These are phyloP conservation scores for Tenrec ecaudatus DNA, from an alignment of 2,113 vertebrate genomes.

Conservation along the genomic window DNA sequence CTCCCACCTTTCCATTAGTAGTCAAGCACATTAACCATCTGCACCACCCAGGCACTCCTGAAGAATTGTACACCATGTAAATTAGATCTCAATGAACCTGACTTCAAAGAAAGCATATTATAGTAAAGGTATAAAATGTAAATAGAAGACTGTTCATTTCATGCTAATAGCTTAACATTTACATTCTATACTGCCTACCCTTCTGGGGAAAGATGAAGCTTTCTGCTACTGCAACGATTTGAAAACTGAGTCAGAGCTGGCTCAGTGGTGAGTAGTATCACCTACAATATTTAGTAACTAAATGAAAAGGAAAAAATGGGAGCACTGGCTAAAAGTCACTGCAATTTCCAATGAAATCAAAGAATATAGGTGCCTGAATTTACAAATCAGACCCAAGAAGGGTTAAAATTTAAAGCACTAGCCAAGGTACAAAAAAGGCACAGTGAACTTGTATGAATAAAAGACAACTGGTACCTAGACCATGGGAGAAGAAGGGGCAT, in stretches of 20 bases:
- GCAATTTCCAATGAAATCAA: constrained; percentile 3
- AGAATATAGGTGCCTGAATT: constrained; percentile 10
- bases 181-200: neutral
- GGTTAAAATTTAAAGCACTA: constrained; percentile 6
- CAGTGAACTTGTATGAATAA: neutral
- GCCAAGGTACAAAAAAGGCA: constrained; percentile 5
- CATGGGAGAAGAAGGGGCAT: too few species aligned
- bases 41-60: too few species aligned
- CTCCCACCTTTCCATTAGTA: too few species aligned
- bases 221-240: too few species aligned
- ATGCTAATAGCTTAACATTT: constrained; percentile 38
- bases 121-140: neutral
- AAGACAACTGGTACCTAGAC: neutral
- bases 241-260: too few species aligned
- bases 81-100: neutral
- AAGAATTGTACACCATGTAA: too few species aligned
- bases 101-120: neutral
- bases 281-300: constrained; percentile 15
- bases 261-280: neutral
- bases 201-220: too few species aligned
- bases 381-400: neutral
- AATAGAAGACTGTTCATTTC: constrained; percentile 14
- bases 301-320: constrained; percentile 31
- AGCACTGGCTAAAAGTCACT: neutral
- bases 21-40: too few species aligned